A percentile compares a stretch with the other conserved stretches of the same genome.
Evolutionary conservation across 2,797 vertebrate genomes (phyloP).

Genomic region (Odontamblyopus lacepedii): DNA sequence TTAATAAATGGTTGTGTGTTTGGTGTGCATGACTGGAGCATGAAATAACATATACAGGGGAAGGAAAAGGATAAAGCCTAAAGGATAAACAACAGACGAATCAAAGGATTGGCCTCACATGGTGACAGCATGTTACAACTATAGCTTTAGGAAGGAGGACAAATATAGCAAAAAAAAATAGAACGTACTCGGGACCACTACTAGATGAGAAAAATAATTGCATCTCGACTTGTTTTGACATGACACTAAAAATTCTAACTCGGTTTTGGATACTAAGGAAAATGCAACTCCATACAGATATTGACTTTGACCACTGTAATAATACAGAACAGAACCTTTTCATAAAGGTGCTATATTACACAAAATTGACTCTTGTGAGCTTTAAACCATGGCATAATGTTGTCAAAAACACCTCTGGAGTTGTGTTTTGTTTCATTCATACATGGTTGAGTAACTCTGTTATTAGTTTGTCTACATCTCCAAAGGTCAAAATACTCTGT

Average conservation of each 20-base stretch:
- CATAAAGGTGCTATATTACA: no score
- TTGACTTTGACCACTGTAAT: no score
- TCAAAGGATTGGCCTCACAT: slow-evolving; percentile 5
- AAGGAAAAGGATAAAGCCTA: slow-evolving; percentile 20
- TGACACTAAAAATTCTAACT: neutral
- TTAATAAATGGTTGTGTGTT: neutral
- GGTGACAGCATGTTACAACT: slow-evolving; percentile 3
- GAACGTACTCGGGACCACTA: neutral
- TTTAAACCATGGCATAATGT: no score
- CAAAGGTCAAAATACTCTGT: no score
- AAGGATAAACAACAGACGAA: slow-evolving; percentile 11
- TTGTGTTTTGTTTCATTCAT: no score
- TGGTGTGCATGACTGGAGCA: slow-evolving; percentile 17
- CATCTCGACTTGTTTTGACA: no score
- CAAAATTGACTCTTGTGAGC: no score
- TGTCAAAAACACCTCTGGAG: no score
- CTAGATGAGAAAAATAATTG: neutral
- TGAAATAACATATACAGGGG: slow-evolving; percentile 6
- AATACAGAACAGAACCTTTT: no score
- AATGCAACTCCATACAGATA: no score
- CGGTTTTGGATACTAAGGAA: neutral
- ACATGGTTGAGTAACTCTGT: no score
- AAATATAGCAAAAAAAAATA: neutral
- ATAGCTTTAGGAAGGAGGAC: slow-evolving; percentile 4
- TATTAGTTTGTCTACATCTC: no score